These are phyloP conservation scores for Tubulanus polymorphus DNA, from an alignment of 2,888 invertebrate genomes.

Conservation along the genomic window DNA sequence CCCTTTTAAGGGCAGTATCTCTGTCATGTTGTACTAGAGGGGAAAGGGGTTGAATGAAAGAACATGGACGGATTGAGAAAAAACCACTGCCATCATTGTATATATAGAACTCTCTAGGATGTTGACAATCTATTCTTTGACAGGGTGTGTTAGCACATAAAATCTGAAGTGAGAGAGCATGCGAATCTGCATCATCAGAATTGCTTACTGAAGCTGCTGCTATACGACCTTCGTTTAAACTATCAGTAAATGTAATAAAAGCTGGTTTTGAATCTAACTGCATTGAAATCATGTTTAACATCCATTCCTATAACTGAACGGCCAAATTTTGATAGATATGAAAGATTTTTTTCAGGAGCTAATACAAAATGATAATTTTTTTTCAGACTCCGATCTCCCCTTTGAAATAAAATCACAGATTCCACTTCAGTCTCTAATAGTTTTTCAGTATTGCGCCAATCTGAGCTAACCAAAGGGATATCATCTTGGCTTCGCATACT, in stretches of 20 bases:
- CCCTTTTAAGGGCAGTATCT: constrained; percentile 2
- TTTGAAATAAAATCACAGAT: constrained; percentile 5
- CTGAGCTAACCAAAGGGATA: constrained; percentile 2
- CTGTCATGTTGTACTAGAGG: constrained; percentile 10
- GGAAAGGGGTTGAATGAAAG: background rate
- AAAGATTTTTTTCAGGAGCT: background rate
- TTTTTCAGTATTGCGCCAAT: constrained; percentile 9
- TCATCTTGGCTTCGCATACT: constrained; percentile 1
- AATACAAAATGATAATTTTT: constrained; percentile 8
- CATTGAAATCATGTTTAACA: constrained; percentile 2
- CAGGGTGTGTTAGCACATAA: constrained; percentile 5
- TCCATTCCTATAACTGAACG: constrained; percentile 5
- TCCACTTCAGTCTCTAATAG: constrained; percentile 4
- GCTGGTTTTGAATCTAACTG: constrained; percentile 1
- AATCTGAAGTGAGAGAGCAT: constrained; percentile 4
- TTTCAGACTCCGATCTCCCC: background rate
- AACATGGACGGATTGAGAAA: constrained; percentile 1
- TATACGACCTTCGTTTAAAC: background rate
- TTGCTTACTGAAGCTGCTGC: constrained; percentile 1
- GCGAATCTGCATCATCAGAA: background rate
- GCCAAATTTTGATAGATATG: constrained; percentile 3
- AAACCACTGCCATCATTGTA: constrained; percentile 11
- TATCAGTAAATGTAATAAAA: constrained; percentile 6
- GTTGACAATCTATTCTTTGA: background rate
- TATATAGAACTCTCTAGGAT: background rate